phyloP scores from a whole-genome alignment of 2,888 invertebrate species.

The Tuberolachnus salignus region DNA sequence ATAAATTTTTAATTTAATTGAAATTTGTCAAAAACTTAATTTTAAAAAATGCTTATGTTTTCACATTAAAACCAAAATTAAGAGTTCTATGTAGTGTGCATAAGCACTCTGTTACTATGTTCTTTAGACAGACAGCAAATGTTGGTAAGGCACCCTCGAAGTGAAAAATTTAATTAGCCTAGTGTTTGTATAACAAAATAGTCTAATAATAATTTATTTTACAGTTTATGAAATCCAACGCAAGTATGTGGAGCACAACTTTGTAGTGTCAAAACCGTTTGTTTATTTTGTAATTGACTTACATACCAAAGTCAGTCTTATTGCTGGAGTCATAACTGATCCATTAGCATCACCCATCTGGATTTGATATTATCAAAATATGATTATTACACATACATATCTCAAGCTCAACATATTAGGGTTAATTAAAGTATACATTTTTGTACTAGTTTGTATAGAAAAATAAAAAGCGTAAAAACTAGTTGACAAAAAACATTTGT shows the following conservation, averaged over 20 bases:
- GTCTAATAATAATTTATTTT: slow-evolving; percentile 6
- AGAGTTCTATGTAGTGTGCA: no score
- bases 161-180: no score
- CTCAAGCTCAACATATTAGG: not conserved
- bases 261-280: slow-evolving; percentile 82
- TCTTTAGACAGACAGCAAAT: no score
- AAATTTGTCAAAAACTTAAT: no score
- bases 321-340: slow-evolving; percentile 83
- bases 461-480: slow-evolving; percentile 12
- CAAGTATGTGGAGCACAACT: slow-evolving; percentile 62
- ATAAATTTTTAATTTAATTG: no score
- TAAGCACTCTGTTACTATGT: no score
- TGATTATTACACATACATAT: not conserved
- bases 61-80: no score
- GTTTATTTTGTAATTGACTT: slow-evolving; percentile 84
- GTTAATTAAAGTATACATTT: not conserved
- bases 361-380: not conserved
- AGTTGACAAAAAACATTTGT: slow-evolving; percentile 49
- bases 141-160: no score
- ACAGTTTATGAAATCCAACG: slow-evolving; percentile 57
- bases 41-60: no score
- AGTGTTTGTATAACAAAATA: no score
- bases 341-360: slow-evolving; percentile 65
- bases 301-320: slow-evolving; percentile 77
- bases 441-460: slow-evolving; percentile 16